Conservation (phyloP, 2,113 vertebrate genomes). For the Perca schrenkii region DNA sequence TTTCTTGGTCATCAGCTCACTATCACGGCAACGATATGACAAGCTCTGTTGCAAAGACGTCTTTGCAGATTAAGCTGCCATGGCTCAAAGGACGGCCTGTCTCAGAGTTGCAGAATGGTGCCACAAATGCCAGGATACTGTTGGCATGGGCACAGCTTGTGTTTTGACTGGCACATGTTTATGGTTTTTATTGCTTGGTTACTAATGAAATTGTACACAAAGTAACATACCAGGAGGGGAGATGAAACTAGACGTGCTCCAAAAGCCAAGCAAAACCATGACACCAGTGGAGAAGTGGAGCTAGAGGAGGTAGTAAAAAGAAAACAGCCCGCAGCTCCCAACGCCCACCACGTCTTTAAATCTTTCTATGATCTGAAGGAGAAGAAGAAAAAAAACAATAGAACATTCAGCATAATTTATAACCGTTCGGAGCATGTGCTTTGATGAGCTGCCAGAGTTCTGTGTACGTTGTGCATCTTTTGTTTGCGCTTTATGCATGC, state of each 20-base stretch:
- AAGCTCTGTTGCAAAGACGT: slow-evolving; percentile 17
- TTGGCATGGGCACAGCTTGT: slow-evolving; percentile 9
- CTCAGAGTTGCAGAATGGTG: slow-evolving; percentile 46
- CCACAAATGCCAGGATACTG: slow-evolving; percentile 9
- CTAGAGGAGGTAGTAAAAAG: slow-evolving; percentile 38
- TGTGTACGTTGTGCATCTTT: slow-evolving; percentile 54
- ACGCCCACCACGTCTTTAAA: slow-evolving; percentile 70
- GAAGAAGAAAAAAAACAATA: slow-evolving; percentile 63
- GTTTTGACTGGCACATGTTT: slow-evolving; percentile 29
- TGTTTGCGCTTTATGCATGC: slow-evolving; percentile 56
- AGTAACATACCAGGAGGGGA: slow-evolving; percentile 37
- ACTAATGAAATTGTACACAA: slow-evolving; percentile 31
- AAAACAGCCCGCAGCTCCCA: slow-evolving; percentile 69
- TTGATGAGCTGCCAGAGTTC: slow-evolving; percentile 72
- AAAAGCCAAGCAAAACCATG: slow-evolving; percentile 44
- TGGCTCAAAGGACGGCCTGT: slow-evolving; percentile 13
- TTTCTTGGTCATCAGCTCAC: slow-evolving; percentile 22
- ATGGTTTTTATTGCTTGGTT: slow-evolving; percentile 14
- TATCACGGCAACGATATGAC: slow-evolving; percentile 22
- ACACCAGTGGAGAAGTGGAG: slow-evolving; percentile 47
- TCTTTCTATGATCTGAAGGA: slow-evolving; percentile 71
- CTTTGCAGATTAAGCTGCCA: slow-evolving; percentile 30
- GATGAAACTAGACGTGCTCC: slow-evolving; percentile 51
- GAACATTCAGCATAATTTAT: slow-evolving; percentile 73
- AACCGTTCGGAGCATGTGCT: slow-evolving; percentile 44